Evolutionary conservation across 2,113 vertebrate species (phyloP), one percentile per base, ranked within the genome.

Genomic region (Apistogramma diplotaenia): DNA sequence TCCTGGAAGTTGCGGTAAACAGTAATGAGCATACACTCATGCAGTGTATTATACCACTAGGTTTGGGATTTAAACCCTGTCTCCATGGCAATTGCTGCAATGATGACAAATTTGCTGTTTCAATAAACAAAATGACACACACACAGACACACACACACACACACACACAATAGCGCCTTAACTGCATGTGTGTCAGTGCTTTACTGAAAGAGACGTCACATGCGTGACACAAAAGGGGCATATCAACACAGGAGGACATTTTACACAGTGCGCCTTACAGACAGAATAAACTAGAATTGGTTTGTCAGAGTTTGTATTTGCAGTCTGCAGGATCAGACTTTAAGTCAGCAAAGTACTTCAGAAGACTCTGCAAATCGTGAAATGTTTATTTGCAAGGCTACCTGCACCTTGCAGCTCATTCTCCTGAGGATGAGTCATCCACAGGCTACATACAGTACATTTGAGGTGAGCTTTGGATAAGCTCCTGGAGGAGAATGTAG

Each of bases 381-480:
- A 92, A 84, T 94, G 89, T 93, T 92, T 92, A 88, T 93, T 93
- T 93, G 89, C 91, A 89, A 92, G 88, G 91, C 87, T 92, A 93
- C 93, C 89, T 93, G 93, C 92, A 78, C 84, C 87, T 87, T 90
- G 88, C 91, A 85, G 92, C 86, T 89, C 85, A 85, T 87, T 89
- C 91, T 85, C 87, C 74, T 7, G 81, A 87, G 91, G 90, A 93
- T 96, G 95, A 95, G 92, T 96, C 95, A 96, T 94, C 91, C 85
- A 67, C 90, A 62, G 89, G 85, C 88, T 89, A 91, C 89, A 91
- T 92, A 89, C 85, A 84, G 76, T 82, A 91, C 82, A 74, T 91
- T 89, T 89, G 81, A 91, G 91, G 85, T 90, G 87, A 87, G 92
- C 89, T 90, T 92, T 87, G 86, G 91, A 89, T 91, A 82, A 82